phyloP scores from a whole-genome alignment of 1,140 invertebrate genomes.

The Calliphora vicina region DNA sequence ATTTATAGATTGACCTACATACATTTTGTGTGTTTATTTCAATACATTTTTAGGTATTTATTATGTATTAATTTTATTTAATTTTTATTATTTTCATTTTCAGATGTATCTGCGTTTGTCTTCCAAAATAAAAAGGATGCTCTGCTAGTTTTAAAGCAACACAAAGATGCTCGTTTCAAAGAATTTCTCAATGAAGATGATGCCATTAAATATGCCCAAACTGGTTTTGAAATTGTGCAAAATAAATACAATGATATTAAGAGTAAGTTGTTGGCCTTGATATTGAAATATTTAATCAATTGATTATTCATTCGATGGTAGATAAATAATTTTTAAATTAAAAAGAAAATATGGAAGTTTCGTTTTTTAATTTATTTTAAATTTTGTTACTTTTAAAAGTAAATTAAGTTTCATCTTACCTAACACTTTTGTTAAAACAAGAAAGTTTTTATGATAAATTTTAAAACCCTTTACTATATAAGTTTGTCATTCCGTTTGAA shows the following conservation, averaged over 20 bases:
- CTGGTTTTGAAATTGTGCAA: slow-evolving; percentile 65
- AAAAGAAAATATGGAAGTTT: no score
- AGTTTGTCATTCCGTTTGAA: no score
- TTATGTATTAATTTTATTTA: not conserved
- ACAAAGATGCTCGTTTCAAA: slow-evolving; percentile 80
- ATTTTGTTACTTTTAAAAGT: no score
- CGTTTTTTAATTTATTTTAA: no score
- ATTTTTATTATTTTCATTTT: slow-evolving; percentile 15
- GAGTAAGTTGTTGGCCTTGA: slow-evolving; percentile 30
- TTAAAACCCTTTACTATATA: no score
- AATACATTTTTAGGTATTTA: not conserved
- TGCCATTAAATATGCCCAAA: slow-evolving; percentile 74
- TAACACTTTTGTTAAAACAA: no score
- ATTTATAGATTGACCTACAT: not conserved
- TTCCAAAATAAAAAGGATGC: slow-evolving; percentile 77
- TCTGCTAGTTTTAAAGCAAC: slow-evolving; percentile 74
- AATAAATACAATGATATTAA: slow-evolving; percentile 32
- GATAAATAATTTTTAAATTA: no score
- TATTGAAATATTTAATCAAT: slow-evolving; percentile 5
- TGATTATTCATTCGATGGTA: no score
- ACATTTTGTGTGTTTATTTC: not conserved
- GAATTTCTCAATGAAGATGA: slow-evolving; percentile 74
- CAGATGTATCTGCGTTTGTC: slow-evolving; percentile 53
- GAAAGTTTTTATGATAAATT: no score
- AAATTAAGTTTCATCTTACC: not conserved